A percentile compares a stretch with the other conserved stretches of the same genome.
Conservation (phyloP, 2,888 invertebrate species). For the Dryocosmus kuriphilus region DNA sequence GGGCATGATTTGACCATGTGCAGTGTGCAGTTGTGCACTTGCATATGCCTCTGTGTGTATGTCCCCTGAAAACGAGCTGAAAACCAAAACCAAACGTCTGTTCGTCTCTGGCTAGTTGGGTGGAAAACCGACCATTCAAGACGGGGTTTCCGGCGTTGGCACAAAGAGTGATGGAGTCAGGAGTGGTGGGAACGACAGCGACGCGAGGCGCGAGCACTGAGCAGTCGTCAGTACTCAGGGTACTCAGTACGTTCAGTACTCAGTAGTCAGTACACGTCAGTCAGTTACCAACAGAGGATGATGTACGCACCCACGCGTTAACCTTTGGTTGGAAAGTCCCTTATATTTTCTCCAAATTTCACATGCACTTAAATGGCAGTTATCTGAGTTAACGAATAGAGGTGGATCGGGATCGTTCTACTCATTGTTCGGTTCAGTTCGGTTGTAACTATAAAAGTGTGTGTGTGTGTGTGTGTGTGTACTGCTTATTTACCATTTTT, state of each 20-base stretch:
- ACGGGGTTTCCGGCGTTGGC: slow-evolving; percentile 2
- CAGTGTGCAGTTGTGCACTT: too few relatives aligned
- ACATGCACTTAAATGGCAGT: neutral
- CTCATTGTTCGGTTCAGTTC: too few relatives aligned
- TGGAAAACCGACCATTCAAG: neutral
- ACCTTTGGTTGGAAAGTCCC: neutral
- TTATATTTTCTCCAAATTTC: neutral
- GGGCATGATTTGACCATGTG: too few relatives aligned
- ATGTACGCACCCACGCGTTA: neutral
- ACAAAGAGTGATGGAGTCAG: neutral
- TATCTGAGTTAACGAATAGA: neutral
- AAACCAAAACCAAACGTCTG: slow-evolving; percentile 62
- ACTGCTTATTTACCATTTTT: neutral
- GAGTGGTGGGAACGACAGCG: neutral
- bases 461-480: too few relatives aligned
- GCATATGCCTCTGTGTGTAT: slow-evolving; percentile 85
- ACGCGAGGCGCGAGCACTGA: neutral
- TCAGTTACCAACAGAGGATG: neutral
- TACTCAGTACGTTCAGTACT: too few relatives aligned
- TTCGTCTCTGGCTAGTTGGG: too few relatives aligned
- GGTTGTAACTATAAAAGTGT: neutral
- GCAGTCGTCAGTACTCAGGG: too few relatives aligned
- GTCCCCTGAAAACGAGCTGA: too few relatives aligned
- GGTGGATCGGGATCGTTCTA: neutral
- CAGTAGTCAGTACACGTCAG: neutral